Percentiles rank a stretch among this genome's conserved stretches.
phyloP scores from a whole-genome alignment of 1,140 invertebrate species.

The Cyrtorhinus lividipennis region DNA sequence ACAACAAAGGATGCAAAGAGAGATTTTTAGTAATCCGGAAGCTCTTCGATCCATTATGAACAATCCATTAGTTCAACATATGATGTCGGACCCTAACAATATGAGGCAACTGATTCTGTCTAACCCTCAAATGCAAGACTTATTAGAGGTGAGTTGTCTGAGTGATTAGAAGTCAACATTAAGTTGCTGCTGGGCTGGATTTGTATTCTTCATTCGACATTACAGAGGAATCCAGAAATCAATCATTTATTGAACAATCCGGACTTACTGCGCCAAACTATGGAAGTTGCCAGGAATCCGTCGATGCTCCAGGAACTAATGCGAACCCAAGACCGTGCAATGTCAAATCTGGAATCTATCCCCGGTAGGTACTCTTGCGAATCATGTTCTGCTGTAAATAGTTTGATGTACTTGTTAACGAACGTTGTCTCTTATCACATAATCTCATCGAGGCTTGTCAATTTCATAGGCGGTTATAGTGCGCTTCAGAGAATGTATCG shows the following conservation, averaged over 20 bases:
- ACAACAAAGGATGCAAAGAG: constrained; percentile 82
- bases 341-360: constrained; percentile 93
- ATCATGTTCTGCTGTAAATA: not conserved
- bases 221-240: constrained; percentile 91
- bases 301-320: constrained; percentile 97
- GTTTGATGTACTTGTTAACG: not conserved
- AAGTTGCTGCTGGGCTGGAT: not conserved
- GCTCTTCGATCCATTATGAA: constrained; percentile 86
- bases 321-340: constrained; percentile 94
- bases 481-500: constrained; percentile 94
- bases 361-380: constrained; percentile 39
- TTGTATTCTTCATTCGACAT: constrained; percentile 6
- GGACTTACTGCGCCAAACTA: constrained; percentile 86
- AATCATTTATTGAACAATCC: constrained; percentile 98
- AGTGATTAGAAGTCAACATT: constrained; percentile 15
- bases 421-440: too few relatives aligned
- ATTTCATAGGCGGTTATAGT: constrained; percentile 77
- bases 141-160: constrained; percentile 64
- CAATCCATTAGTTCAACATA: constrained; percentile 88
- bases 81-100: constrained; percentile 95
- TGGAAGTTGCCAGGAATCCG: constrained; percentile 95
- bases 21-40: constrained; percentile 84
- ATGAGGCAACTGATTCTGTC: constrained; percentile 84
- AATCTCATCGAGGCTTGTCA: not conserved
- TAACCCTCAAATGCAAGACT: constrained; percentile 96